phyloP scores from a whole-genome alignment of 2,797 vertebrate genomes.

The Gephyroberyx darwinii region DNA sequence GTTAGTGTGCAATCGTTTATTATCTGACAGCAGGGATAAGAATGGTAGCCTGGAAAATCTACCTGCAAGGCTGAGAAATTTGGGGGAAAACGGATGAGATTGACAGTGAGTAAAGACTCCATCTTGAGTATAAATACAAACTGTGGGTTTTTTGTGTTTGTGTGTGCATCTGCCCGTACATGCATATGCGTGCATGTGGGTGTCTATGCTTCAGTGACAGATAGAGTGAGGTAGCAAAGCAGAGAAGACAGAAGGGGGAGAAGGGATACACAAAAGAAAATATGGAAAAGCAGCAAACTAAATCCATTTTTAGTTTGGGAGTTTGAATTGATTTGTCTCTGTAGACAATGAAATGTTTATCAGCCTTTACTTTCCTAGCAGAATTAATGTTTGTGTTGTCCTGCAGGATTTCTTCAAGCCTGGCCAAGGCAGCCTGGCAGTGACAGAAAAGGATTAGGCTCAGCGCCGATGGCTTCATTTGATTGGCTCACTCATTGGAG shows the following conservation, averaged over 20 bases:
- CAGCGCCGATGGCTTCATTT: conserved; percentile 48
- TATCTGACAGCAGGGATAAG: conserved; percentile 28
- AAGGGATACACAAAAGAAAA: conserved; percentile 25
- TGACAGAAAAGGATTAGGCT: conserved; percentile 58
- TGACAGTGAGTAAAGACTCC: conserved; percentile 6
- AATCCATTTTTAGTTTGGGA: conserved; percentile 27
- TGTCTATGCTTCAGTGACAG: not conserved
- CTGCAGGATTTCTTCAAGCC: conserved; percentile 39
- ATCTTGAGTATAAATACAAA: not conserved
- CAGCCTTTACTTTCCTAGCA: conserved; percentile 32
- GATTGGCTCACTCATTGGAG: conserved; percentile 54
- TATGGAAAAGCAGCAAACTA: conserved; percentile 22
- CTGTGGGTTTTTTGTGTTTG: too few species aligned
- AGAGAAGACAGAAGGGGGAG: conserved; percentile 10
- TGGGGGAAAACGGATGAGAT: conserved; percentile 3
- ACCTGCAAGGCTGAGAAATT: conserved; percentile 14
- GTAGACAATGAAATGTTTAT: conserved; percentile 52
- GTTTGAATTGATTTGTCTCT: conserved; percentile 44
- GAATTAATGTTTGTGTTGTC: conserved; percentile 38
- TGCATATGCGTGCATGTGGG: not conserved
- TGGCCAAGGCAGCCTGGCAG: conserved; percentile 23
- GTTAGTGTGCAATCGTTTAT: conserved; percentile 35
- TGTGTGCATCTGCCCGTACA: not conserved
- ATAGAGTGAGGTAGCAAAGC: not conserved
- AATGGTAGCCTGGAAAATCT: conserved; percentile 4